Evolutionary conservation across 2,113 vertebrate genomes (phyloP), one percentile per base, ranked within the genome.

Genomic region (Panthera tigris): DNA sequence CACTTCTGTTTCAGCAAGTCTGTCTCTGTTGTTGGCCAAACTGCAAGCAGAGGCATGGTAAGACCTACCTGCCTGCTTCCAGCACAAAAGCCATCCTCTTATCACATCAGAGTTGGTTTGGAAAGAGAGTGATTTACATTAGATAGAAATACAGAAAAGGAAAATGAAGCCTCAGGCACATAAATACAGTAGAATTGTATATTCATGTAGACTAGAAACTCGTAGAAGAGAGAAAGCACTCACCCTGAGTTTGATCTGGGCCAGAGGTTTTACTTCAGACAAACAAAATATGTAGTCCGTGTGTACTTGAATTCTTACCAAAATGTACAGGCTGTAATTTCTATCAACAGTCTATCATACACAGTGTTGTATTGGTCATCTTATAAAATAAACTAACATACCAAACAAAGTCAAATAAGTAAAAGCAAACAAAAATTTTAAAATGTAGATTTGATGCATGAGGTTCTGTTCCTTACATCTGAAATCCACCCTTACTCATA

Each of bases 371-470:
- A n/a, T 92, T 52, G 15, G 19, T 31, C 61, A 23, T 95, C 29
- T 71, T 90, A 45, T 63, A 85, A 86, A 74, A 55, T 90, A 95
- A 97, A 66, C 21, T 66, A 94, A 63, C 71, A 69, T 66, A 81
- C 76, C 55, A 80, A 80, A 69, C 4, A 93, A 84, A 93, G 63
- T 33, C 10, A 91, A 95, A 68, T 84, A 90, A 89, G 82, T 52
- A 84, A 63, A 86, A 82, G 33, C 10, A 65, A 92, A 84, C n/a
- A 90, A 86, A 94, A 91, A 29, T 45, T 76, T 48, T 25, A 89
- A 92, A 92, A 91, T 71, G 61, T 78, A 76, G 39, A 66, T 89
- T 95, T 78, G 39, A n/a, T 57, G 8, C 21, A 25, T 92, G 65
- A 31, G 84, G 8, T 78, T 91, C 52, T n/a, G 7, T 69, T 50